Evolutionary conservation across 2,888 invertebrate species (phyloP), one percentile per base, ranked within the genome.

Genomic region (Margaritifera margaritifera): DNA sequence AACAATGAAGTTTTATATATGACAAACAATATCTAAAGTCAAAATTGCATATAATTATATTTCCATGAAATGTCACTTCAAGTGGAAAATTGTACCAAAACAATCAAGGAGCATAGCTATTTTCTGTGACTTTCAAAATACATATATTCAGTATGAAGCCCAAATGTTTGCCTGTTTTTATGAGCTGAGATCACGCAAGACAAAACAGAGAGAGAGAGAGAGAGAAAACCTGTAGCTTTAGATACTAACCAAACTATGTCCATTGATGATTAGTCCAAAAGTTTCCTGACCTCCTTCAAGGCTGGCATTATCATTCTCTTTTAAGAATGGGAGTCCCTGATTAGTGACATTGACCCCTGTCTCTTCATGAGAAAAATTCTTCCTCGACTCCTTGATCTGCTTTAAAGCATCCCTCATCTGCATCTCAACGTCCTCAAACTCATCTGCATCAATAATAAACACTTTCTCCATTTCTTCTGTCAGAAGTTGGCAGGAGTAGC

Each of bases 401-500:
- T 82, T 75, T 50, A 83, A 56, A 0, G 86, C 86, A 50, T 84
- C 72, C 24, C 75, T 71, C 75, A 89, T 76, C 75, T 88, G 87
- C 11, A 82, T 70, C 65, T 83, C 95, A 83, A 90, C 90, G 51
- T 87, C 86, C 20, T 86, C 86, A 57, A 77, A 81, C 5, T 86
- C 85, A 56, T 87, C 87, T 64, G 95, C 97, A 90, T 98, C 98
- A 72, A 98, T 94, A 72, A 97, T 94, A 91, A 97, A 97, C 70
- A 97, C 94, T 90, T 99, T 98, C 69, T 95, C 94, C 93, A 99
- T 94, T 84, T 99, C 98, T 90, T 99, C 98, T 11, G 96, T 97
- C 67, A 99, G 92, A 83, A 99, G 92, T 90, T 96, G 96, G 90
- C 99, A 99, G 58, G 98, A 97, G 90, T 98, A 99, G 52, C 99